Evolutionary conservation across 2,113 vertebrate species (phyloP), one percentile per base, ranked within the genome.

Genomic region (Crypturellus undulatus): DNA sequence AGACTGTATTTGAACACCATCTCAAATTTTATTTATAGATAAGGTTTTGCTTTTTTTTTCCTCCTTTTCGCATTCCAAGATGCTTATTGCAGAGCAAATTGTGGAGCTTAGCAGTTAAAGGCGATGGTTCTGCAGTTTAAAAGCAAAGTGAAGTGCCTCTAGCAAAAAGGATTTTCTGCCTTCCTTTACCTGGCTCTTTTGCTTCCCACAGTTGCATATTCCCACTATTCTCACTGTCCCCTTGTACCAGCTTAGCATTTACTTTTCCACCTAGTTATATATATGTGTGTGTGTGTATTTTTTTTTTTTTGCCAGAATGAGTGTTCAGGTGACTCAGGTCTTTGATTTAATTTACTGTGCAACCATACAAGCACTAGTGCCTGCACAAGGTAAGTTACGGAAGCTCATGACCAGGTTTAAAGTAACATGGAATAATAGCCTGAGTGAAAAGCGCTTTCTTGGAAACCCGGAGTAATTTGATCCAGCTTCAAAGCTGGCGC

Each of bases 201-300:
- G 16, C 28, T 58, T 56, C 91, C 56, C 56, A 18, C 54, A 83
- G 3, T 11, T 94, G 60, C 45, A 14, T 87, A 92, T 94, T 86
- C 68, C 45, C 52, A 51, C 12, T 87, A 92, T 94, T 86, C 68
- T 42, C 52, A 51, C 12, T 96, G 60, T 32, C n/a, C 32, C 11
- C 72, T 60, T 68, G 24, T 93, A 94, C 77, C 95, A 94, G 36
- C 72, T 84, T 80, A 86, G 60, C 77, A 77, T 83, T 94, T 90
- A 56, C 79, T 95, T 95, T 90, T 85, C 88, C 32, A 78, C 17
- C 18, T 59, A 86, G 32, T 56, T 20, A 6, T 83, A 67, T 49
- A 49, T 22, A 22, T 22, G 9, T 49, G 21, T 49, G 18, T 43
- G 13, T 15, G 42, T 42, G 42, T 42, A 14, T 42, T 42, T 49